A percentile compares a stretch with the other conserved stretches of the same genome.
Evolutionary conservation across 2,113 vertebrate genomes (phyloP).

Genomic region (Budorcas taxicolor): DNA sequence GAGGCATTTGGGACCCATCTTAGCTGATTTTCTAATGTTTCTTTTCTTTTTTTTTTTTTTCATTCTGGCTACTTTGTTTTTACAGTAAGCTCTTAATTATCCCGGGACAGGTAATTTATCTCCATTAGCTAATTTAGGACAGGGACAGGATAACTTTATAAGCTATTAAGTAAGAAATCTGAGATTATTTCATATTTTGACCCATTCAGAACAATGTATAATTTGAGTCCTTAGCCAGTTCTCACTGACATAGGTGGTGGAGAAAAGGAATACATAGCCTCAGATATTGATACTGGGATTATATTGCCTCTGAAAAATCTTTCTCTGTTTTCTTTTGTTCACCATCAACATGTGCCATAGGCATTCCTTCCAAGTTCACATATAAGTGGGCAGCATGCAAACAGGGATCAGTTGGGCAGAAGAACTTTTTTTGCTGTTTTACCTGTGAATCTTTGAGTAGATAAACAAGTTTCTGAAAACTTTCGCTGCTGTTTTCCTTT

Average conservation of each 20-base stretch:
- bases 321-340: neutral
- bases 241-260: neutral
- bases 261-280: neutral
- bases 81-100: slow-evolving; percentile 13
- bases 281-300: neutral
- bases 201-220: neutral
- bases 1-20: neutral
- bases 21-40: neutral
- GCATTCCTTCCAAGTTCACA: neutral
- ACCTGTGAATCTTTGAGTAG: neutral
- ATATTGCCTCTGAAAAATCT: neutral
- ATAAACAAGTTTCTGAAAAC: neutral
- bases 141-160: neutral
- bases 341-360: neutral
- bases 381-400: neutral
- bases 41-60: neutral
- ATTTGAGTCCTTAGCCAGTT: neutral
- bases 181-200: neutral
- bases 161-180: neutral
- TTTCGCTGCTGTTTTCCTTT: neutral
- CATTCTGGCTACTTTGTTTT: neutral
- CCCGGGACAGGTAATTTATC: neutral
- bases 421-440: neutral
- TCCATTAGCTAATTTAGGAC: slow-evolving; percentile 8
- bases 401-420: neutral